These are phyloP conservation scores for Andrena marginata DNA, from an alignment of 2,888 invertebrate species.

Conservation along the genomic window DNA sequence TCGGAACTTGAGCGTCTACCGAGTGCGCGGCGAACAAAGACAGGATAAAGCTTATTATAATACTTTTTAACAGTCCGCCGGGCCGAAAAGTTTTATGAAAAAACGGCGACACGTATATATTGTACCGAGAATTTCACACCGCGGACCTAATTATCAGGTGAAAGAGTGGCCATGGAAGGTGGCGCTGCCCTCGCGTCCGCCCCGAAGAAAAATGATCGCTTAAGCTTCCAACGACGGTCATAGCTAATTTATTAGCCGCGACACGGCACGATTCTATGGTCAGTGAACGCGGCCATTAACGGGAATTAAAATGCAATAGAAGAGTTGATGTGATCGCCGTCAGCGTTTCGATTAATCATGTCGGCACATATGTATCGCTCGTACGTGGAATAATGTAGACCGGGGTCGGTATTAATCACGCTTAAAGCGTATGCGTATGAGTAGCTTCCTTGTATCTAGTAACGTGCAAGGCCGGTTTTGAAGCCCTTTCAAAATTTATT, in stretches of 20 bases:
- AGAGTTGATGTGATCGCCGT: constrained; percentile 39
- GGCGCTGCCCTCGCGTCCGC: not conserved
- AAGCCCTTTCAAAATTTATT: constrained; percentile 60
- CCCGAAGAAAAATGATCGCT: constrained; percentile 14
- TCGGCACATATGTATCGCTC: constrained; percentile 6
- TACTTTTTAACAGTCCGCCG: constrained; percentile 13
- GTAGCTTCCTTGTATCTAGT: constrained; percentile 33
- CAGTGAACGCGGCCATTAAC: constrained; percentile 41
- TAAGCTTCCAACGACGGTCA: not conserved
- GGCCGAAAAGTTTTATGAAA: constrained; percentile 8
- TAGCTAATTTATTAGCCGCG: constrained; percentile 32
- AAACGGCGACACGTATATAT: not conserved
- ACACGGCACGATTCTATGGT: constrained; percentile 11
- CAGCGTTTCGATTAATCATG: constrained; percentile 73
- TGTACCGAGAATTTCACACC: not conserved
- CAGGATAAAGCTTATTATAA: constrained; percentile 3
- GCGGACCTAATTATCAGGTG: constrained; percentile 15
- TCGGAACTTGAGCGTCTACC: constrained; percentile 9
- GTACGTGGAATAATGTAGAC: constrained; percentile 63
- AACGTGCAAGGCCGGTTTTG: constrained; percentile 42
- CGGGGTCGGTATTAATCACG: constrained; percentile 72
- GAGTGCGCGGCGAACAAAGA: not conserved
- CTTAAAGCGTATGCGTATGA: constrained; percentile 63
- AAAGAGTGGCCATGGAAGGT: not conserved
- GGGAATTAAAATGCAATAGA: constrained; percentile 53